Conservation (phyloP, 2,797 vertebrate genomes). For the Galagoides demidoff region DNA sequence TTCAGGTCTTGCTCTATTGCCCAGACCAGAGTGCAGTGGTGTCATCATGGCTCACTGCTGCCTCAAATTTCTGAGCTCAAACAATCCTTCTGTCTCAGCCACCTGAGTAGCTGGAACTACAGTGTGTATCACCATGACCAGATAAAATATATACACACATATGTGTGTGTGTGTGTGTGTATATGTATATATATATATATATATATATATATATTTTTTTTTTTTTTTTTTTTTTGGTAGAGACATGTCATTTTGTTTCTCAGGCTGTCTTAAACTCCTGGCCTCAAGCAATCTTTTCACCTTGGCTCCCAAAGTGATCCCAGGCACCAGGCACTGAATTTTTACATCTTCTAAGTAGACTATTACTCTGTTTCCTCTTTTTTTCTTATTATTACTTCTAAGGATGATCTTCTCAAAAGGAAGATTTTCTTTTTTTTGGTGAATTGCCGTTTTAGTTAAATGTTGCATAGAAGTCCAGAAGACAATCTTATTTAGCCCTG, state of each 20-base stretch:
- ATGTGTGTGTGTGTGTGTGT: too few species aligned
- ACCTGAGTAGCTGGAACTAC: too few species aligned
- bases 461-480: constrained; percentile 8
- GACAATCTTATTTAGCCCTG: neutral
- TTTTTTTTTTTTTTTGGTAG: too few species aligned
- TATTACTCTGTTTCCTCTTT: constrained; percentile 23
- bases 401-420: neutral
- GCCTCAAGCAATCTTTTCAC: too few species aligned
- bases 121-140: too few species aligned
- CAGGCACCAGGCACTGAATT: neutral
- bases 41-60: too few species aligned
- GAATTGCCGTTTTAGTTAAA: constrained; percentile 65
- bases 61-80: too few species aligned
- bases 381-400: neutral
- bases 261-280: neutral
- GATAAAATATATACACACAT: too few species aligned
- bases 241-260: neutral
- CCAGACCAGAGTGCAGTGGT: too few species aligned
- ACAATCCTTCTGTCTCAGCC: too few species aligned
- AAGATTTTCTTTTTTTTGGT: neutral
- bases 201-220: too few species aligned
- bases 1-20: neutral
- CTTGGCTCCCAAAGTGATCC: neutral
- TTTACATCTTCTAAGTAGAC: constrained; percentile 33
- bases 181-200: too few species aligned